These are phyloP conservation scores for Pseudomyrmex sp. DNA, from an alignment of 1,140 invertebrate genomes.

Conservation along the genomic window DNA sequence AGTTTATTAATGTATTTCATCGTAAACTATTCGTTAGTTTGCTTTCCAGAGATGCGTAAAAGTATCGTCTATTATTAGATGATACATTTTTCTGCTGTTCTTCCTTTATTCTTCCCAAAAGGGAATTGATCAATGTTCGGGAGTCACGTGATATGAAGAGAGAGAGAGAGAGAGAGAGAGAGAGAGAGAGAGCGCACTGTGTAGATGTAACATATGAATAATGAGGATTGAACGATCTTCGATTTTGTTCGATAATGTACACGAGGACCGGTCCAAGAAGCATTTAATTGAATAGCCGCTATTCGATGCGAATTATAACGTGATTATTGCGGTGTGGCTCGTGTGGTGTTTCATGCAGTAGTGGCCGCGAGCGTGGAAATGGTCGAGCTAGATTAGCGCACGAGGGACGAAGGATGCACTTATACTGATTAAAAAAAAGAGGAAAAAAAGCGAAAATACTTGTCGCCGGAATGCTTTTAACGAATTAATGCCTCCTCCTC, in stretches of 20 bases:
- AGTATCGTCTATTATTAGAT: slow-evolving; percentile 40
- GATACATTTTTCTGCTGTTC: slow-evolving; percentile 38
- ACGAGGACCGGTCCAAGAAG: slow-evolving; percentile 33
- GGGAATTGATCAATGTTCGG: slow-evolving; percentile 20
- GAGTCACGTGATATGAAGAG: slow-evolving; percentile 26
- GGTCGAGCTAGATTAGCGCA: slow-evolving; percentile 47
- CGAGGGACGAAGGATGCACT: slow-evolving; percentile 54
- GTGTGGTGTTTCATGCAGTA: slow-evolving; percentile 44
- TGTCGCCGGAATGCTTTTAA: slow-evolving; percentile 60
- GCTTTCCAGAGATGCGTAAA: slow-evolving; percentile 9
- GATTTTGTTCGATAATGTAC: slow-evolving; percentile 48
- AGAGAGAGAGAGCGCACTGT: not conserved
- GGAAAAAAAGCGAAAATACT: slow-evolving; percentile 35
- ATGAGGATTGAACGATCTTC: slow-evolving; percentile 43
- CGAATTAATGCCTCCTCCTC: slow-evolving; percentile 33
- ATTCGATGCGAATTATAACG: slow-evolving; percentile 61
- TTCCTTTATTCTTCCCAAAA: not conserved
- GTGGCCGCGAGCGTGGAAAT: slow-evolving; percentile 31
- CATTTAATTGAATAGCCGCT: slow-evolving; percentile 53
- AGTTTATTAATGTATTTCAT: no score
- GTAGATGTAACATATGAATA: slow-evolving; percentile 23
- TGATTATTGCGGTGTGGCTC: slow-evolving; percentile 55
- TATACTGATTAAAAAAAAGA: slow-evolving; percentile 63
- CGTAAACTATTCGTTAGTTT: no score
- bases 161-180: no score